Conservation (phyloP, 2,797 vertebrate species). For the Rhodeus uyekii region DNA sequence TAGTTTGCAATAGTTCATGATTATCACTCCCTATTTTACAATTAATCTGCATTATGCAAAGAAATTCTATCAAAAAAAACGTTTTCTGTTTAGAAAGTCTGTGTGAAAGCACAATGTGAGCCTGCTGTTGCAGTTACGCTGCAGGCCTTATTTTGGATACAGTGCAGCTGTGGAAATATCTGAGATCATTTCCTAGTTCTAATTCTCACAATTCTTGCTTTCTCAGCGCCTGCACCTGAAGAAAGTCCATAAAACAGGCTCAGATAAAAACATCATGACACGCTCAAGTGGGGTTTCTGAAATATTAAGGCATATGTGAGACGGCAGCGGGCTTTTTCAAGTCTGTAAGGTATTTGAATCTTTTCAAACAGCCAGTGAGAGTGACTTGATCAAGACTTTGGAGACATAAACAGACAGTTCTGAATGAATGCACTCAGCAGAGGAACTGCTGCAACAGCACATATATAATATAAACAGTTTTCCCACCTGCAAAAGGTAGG, state of each 20-base stretch:
- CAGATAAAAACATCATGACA: conserved; percentile 36
- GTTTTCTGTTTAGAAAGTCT: not conserved
- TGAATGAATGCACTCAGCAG: conserved; percentile 22
- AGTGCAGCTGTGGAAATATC: conserved; percentile 35
- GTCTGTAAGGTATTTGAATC: conserved; percentile 8
- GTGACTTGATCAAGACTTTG: conserved; percentile 28
- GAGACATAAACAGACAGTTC: conserved; percentile 8
- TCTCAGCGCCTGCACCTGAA: conserved; percentile 2
- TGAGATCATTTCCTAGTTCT: conserved; percentile 35
- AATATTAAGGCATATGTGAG: conserved; percentile 12
- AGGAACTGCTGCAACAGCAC: conserved; percentile 18
- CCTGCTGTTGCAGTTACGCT: conserved; percentile 4
- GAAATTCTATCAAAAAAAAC: not conserved
- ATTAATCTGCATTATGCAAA: not conserved
- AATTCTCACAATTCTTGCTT: conserved; percentile 14
- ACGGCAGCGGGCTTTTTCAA: not conserved
- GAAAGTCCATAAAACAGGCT: conserved; percentile 34
- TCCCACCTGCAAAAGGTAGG: not conserved
- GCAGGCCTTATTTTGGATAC: conserved; percentile 16
- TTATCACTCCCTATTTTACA: not conserved
- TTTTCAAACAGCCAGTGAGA: not conserved
- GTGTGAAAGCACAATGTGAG: conserved; percentile 12
- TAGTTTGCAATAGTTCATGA: not conserved
- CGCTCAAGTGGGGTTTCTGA: not conserved
- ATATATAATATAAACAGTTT: conserved; percentile 8